Conservation (phyloP, 2,888 invertebrate species). For the Marasmarcha lunaedactyla region DNA sequence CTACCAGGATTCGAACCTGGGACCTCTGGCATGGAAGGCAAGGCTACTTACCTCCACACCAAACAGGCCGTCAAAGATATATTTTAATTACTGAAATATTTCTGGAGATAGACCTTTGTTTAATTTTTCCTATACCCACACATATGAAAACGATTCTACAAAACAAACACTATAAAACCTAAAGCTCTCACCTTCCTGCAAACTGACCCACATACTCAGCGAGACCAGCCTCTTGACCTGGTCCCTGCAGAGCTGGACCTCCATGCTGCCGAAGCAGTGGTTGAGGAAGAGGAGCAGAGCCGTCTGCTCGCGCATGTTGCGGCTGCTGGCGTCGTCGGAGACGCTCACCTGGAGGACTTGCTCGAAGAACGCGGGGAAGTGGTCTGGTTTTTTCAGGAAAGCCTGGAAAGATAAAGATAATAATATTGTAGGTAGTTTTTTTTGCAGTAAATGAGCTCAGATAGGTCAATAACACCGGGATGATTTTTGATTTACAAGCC, state of each 20-base stretch:
- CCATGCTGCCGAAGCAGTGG: constrained; percentile 98
- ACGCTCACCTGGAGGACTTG: constrained; percentile 83
- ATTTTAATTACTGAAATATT: no score
- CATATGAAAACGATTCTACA: no score
- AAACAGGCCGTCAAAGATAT: no score
- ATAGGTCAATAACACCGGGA: neutral
- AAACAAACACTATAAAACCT: no score
- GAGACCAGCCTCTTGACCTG: constrained; percentile 93
- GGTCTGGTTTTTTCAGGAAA: constrained; percentile 81
- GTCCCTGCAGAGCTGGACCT: constrained; percentile 91
- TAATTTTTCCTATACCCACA: no score
- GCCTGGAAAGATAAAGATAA: constrained; percentile 58
- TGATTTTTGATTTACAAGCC: neutral
- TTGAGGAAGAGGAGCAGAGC: constrained; percentile 91
- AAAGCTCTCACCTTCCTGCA: constrained; percentile 77
- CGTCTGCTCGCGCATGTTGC: constrained; percentile 81
- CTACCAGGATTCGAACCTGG: no score
- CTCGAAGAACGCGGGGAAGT: constrained; percentile 86
- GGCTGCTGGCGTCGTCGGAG: constrained; percentile 57
- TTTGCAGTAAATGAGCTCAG: neutral
- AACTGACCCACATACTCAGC: constrained; percentile 91
- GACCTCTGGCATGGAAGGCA: no score
- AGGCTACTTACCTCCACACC: no score
- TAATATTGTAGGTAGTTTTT: neutral
- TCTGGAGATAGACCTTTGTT: no score